These are phyloP conservation scores for Crotalus horridus DNA, from an alignment of 2,113 vertebrate species.

Conservation along the genomic window DNA sequence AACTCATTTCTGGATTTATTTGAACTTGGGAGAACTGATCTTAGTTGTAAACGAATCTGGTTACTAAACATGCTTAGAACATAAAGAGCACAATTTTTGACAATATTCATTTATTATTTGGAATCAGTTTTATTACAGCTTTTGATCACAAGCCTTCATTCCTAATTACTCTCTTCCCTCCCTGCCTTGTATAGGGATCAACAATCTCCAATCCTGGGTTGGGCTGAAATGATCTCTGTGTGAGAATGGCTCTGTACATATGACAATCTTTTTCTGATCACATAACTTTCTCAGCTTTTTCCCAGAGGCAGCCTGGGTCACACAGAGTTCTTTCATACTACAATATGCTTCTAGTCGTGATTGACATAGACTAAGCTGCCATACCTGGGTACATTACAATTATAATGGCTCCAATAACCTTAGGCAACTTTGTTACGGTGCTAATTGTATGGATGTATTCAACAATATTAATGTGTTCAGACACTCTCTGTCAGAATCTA, in stretches of 20 bases:
- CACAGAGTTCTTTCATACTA: not conserved
- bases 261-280: not conserved
- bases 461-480: conserved; percentile 3
- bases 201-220: not conserved
- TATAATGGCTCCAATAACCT: not conserved
- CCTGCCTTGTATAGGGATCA: not conserved
- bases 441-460: conserved; percentile 28
- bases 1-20: not conserved
- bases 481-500: not conserved
- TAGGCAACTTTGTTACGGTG: not conserved
- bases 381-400: not conserved
- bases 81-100: not conserved
- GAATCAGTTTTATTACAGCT: not conserved
- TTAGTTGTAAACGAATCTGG: not conserved
- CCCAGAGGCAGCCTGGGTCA: not conserved
- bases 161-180: not conserved
- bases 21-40: not conserved
- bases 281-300: not conserved
- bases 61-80: not conserved
- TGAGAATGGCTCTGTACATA: not conserved
- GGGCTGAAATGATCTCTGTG: not conserved
- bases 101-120: not conserved
- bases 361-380: not conserved
- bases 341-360: not conserved
- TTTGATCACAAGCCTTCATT: not conserved